Conservation (phyloP, 2,888 invertebrate genomes). For the Schizotus pectinicornis region DNA sequence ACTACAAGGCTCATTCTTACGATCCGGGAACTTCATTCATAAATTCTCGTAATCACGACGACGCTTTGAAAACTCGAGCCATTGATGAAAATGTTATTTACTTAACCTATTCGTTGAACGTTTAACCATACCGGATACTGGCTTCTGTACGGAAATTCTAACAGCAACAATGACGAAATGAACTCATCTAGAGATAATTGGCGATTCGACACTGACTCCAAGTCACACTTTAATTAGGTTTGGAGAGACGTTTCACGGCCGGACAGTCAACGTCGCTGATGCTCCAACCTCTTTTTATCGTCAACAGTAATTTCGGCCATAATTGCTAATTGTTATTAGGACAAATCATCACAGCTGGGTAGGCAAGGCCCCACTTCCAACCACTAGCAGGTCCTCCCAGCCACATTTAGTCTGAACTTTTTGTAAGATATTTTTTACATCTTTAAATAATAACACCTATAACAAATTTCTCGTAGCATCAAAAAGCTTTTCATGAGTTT, state of each 20-base stretch:
- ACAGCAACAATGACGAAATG: constrained; percentile 20
- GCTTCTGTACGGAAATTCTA: background rate
- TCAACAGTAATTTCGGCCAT: too few species aligned
- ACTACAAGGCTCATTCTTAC: constrained; percentile 24
- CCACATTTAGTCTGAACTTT: too few species aligned
- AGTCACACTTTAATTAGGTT: constrained; percentile 28
- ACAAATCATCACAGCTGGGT: too few species aligned
- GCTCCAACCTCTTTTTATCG: too few species aligned
- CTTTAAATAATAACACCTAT: too few species aligned
- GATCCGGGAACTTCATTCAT: constrained; percentile 29
- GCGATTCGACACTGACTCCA: constrained; percentile 26
- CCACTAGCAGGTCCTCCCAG: too few species aligned
- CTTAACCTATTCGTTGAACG: constrained; percentile 17
- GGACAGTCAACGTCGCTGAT: too few species aligned
- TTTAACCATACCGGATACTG: constrained; percentile 20
- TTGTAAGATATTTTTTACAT: too few species aligned
- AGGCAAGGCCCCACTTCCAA: too few species aligned
- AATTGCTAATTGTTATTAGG: too few species aligned
- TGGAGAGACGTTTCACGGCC: constrained; percentile 24
- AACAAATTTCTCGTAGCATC: too few species aligned
- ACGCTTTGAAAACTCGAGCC: constrained; percentile 9
- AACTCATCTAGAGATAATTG: constrained; percentile 21
- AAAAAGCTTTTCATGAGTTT: too few species aligned
- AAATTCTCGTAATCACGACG: constrained; percentile 28
- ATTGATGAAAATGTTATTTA: constrained; percentile 28